A percentile compares a stretch with the other conserved stretches of the same genome.
Conservation (phyloP, 2,888 invertebrate species). For the Lydus trimaculatus region DNA sequence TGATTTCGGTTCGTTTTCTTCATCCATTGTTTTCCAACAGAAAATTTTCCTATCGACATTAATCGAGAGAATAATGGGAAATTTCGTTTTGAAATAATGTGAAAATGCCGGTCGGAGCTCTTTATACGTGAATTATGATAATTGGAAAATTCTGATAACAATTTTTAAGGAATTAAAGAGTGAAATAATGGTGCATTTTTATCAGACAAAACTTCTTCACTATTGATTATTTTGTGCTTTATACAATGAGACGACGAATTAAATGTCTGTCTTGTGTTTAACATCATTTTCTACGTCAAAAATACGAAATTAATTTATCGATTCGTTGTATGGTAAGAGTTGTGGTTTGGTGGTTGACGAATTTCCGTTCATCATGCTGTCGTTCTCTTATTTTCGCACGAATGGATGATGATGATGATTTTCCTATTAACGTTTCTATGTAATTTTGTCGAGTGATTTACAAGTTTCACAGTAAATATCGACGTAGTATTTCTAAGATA, state of each 20-base stretch:
- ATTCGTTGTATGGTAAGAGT: neutral
- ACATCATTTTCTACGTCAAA: neutral
- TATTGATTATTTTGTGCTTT: neutral
- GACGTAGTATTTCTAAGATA: neutral
- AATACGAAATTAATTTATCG: conserved; percentile 22
- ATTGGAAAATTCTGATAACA: conserved; percentile 28
- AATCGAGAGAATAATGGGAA: conserved; percentile 18
- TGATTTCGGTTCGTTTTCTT: neutral
- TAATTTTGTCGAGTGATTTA: conserved; percentile 12
- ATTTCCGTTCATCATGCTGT: neutral
- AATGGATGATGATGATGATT: neutral
- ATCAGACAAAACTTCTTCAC: neutral
- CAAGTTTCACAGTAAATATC: conserved; percentile 7
- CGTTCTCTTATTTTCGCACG: neutral
- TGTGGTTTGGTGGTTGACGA: neutral
- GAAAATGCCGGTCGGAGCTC: conserved; percentile 1
- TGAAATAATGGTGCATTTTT: neutral
- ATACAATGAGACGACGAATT: no score
- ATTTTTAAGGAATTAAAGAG: conserved; percentile 24
- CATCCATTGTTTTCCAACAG: neutral
- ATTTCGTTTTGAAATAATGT: conserved; percentile 10
- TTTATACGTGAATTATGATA: conserved; percentile 26
- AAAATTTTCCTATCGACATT: conserved; percentile 15
- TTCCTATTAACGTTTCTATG: conserved; percentile 12
- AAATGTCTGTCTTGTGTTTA: no score